Percentiles rank a stretch among this genome's conserved stretches.
These are phyloP conservation scores for Connochaetes taurinus DNA, from an alignment of 2,113 vertebrate genomes.

Conservation along the genomic window DNA sequence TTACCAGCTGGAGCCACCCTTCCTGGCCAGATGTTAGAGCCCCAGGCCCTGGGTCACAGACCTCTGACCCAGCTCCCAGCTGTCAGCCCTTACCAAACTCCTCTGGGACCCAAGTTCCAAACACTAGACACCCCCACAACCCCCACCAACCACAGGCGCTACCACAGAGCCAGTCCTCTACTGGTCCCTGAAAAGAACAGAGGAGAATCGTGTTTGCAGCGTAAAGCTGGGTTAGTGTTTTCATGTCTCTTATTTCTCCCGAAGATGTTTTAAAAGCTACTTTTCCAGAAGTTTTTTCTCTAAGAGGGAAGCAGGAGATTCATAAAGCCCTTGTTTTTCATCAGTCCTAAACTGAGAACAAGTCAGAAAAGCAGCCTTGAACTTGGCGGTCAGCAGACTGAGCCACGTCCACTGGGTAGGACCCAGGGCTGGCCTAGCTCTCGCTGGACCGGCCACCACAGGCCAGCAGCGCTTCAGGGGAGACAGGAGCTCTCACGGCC, in stretches of 20 bases:
- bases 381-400: rapidly evolving
- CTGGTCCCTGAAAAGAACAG: not conserved
- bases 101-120: not conserved
- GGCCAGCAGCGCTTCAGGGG: rapidly evolving
- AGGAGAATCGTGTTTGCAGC: not conserved
- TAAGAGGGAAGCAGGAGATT: not conserved
- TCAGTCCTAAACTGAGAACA: not conserved
- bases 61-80: not conserved
- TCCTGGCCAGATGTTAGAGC: slow-evolving; percentile 6
- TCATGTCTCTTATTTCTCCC: not conserved
- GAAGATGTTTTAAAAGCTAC: not conserved
- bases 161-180: not conserved
- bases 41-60: not conserved
- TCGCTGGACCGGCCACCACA: not conserved
- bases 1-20: not conserved
- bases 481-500: not conserved
- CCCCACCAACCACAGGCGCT: rapidly evolving
- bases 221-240: not conserved
- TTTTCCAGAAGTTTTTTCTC: not conserved
- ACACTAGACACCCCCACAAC: rapidly evolving
- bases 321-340: not conserved
- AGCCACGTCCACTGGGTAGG: not conserved
- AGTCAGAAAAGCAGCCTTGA: not conserved
- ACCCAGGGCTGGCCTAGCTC: rapidly evolving
- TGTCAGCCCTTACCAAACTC: not conserved